Conservation (phyloP, 2,888 invertebrate genomes). For the Drosophila suboccidentalis region DNA sequence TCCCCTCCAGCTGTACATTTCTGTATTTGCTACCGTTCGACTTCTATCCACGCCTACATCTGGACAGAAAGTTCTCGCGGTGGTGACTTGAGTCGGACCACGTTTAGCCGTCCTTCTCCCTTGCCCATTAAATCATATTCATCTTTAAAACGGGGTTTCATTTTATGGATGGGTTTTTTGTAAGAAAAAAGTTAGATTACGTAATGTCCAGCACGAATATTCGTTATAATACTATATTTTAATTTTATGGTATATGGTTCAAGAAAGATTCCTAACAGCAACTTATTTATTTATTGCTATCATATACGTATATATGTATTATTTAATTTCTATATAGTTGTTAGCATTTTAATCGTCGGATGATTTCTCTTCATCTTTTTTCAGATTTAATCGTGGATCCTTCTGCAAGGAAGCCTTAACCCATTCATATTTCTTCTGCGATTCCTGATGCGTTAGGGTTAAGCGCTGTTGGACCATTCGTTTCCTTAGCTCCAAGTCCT, state of each 20-base stretch:
- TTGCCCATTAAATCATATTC: not conserved
- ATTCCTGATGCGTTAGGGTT: conserved; percentile 83
- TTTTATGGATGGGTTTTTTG: not conserved
- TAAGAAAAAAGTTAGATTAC: not conserved
- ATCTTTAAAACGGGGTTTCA: not conserved
- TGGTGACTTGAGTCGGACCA: conserved; percentile 21
- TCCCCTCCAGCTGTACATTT: conserved; percentile 8
- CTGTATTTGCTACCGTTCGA: conserved; percentile 40
- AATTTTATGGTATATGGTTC: not conserved
- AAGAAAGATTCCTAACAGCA: not conserved
- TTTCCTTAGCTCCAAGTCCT: conserved; percentile 83
- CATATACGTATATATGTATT: not conserved
- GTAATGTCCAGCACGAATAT: not conserved
- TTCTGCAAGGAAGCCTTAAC: conserved; percentile 80
- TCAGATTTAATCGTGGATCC: conserved; percentile 80
- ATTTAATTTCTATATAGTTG: no score
- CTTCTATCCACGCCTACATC: conserved; percentile 20
- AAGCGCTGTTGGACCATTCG: conserved; percentile 85
- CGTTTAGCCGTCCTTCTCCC: not conserved
- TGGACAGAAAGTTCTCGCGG: conserved; percentile 14
- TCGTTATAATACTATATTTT: not conserved
- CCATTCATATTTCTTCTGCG: conserved; percentile 83
- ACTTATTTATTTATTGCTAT: not conserved
- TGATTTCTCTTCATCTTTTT: conserved; percentile 30
- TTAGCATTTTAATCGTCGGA: conserved; percentile 45